These are phyloP conservation scores for Salvelinus alpinus DNA, from an alignment of 2,113 vertebrate species.

Conservation along the genomic window DNA sequence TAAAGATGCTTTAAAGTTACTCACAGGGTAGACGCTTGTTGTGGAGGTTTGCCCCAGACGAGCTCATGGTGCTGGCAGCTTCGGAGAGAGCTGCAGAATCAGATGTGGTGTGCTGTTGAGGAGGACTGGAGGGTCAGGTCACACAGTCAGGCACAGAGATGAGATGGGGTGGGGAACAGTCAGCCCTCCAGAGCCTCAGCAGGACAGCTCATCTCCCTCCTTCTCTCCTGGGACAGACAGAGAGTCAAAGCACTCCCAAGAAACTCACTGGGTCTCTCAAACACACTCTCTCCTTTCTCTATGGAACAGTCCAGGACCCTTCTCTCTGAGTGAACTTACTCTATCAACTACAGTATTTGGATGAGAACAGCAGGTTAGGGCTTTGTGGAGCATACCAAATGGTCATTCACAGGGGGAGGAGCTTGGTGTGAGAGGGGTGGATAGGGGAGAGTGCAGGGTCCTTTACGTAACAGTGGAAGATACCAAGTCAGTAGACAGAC, in stretches of 20 bases:
- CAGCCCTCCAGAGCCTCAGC: slow-evolving; percentile 40
- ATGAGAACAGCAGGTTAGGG: slow-evolving; percentile 56
- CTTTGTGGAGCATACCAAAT: slow-evolving; percentile 57
- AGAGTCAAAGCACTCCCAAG: slow-evolving; percentile 10
- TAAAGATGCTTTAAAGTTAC: slow-evolving; percentile 35
- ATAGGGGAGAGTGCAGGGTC: slow-evolving; percentile 46
- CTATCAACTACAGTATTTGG: slow-evolving; percentile 34
- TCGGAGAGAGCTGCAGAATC: slow-evolving; percentile 4
- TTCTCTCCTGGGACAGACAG: slow-evolving; percentile 18
- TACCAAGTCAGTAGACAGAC: slow-evolving; percentile 50
- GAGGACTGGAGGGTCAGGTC: background rate
- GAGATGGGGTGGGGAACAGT: slow-evolving; percentile 18
- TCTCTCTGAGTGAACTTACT: slow-evolving; percentile 23
- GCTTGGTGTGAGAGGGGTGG: slow-evolving; percentile 14
- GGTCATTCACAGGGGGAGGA: slow-evolving; percentile 62
- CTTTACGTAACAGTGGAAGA: slow-evolving; percentile 64
- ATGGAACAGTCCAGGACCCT: background rate
- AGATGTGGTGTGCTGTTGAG: background rate
- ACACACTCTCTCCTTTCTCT: background rate
- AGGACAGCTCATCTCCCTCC: slow-evolving; percentile 50
- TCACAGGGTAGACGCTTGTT: slow-evolving; percentile 68
- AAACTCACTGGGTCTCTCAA: background rate
- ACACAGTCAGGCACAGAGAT: slow-evolving; percentile 26
- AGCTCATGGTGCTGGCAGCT: slow-evolving; percentile 66
- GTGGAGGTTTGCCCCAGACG: slow-evolving; percentile 65